These are phyloP conservation scores for Sorex maritimensis DNA, from an alignment of 2,797 vertebrate genomes.

Conservation along the genomic window DNA sequence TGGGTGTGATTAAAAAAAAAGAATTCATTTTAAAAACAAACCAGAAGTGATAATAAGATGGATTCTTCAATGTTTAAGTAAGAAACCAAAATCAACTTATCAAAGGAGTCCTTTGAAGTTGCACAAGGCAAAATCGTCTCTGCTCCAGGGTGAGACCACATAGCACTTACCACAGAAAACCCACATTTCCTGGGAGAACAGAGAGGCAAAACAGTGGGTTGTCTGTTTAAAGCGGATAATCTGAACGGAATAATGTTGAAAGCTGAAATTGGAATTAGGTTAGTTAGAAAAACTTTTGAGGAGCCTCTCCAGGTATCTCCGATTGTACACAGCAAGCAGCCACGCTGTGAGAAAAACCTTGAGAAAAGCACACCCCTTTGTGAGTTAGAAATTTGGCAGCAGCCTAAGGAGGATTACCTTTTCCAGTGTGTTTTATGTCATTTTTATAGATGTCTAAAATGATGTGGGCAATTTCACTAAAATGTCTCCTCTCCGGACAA, in stretches of 20 bases:
- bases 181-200: constrained; percentile 56
- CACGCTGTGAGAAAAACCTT: neutral
- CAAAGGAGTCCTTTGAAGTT: constrained; percentile 79
- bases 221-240: constrained; percentile 75
- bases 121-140: constrained; percentile 43
- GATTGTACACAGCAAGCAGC: constrained; percentile 55
- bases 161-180: neutral
- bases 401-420: neutral
- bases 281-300: constrained; percentile 35
- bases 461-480: constrained; percentile 42
- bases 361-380: constrained; percentile 8
- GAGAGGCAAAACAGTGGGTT: constrained; percentile 60
- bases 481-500: constrained; percentile 37
- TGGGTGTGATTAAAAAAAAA: constrained; percentile 49
- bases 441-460: constrained; percentile 56
- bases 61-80: constrained; percentile 57
- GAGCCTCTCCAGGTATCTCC: constrained; percentile 21
- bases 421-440: constrained; percentile 59
- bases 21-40: constrained; percentile 64
- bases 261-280: constrained; percentile 73
- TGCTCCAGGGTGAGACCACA: constrained; percentile 52
- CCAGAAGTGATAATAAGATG: constrained; percentile 77
- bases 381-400: constrained; percentile 65
- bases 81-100: constrained; percentile 72
- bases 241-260: constrained; percentile 68